Base-by-base conservation (phyloP, 2,113 vertebrate genomes). In the Castor canadensis region DNA sequence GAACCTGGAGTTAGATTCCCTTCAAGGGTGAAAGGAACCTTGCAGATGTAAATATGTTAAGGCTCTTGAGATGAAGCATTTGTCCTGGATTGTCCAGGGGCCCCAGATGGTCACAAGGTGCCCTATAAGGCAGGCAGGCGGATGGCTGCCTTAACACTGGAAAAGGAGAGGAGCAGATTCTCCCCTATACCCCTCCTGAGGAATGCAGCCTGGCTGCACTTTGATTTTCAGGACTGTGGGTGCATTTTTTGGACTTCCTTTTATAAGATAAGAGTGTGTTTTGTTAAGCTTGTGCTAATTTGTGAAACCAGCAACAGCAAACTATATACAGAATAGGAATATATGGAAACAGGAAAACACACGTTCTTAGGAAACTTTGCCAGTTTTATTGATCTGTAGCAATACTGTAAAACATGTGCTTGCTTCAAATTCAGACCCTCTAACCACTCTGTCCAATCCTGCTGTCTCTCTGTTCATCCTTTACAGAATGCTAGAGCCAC, bases 91-190 rank as follows among this genome's bases (percentile, higher is more conserved):
- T 71, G 49, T 1, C 20, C 38, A 17, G 19, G 13, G 6, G 2
- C 47, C 12, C 1, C 0, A 1, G 9, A 3, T 28, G 13, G 60
- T 56, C 45, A 35, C 15, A 17, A 13, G 26, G 16, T 47, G 38
- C 24, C 13, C 17, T 12, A 2, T 0, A 5, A 40, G 7, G 7
- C 30, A 2, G 35, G 47, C n/a, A n/a, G n/a, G 12, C 3, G 8
- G 79, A 12, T 52, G 52, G 52, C n/a, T n/a, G n/a, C n/a, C n/a
- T n/a, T n/a, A n/a, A n/a, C n/a, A n/a, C n/a, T n/a, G n/a, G n/a
- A n/a, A n/a, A n/a, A n/a, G n/a, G n/a, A n/a, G n/a, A n/a, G n/a
- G n/a, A n/a, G n/a, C n/a, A n/a, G n/a, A n/a, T n/a, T n/a, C n/a
- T n/a, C n/a, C n/a, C n/a, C n/a, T n/a, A n/a, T n/a, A n/a, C 35